Base-by-base conservation (phyloP, 2,888 invertebrate genomes). In the Lasioglossum villosulum region DNA sequence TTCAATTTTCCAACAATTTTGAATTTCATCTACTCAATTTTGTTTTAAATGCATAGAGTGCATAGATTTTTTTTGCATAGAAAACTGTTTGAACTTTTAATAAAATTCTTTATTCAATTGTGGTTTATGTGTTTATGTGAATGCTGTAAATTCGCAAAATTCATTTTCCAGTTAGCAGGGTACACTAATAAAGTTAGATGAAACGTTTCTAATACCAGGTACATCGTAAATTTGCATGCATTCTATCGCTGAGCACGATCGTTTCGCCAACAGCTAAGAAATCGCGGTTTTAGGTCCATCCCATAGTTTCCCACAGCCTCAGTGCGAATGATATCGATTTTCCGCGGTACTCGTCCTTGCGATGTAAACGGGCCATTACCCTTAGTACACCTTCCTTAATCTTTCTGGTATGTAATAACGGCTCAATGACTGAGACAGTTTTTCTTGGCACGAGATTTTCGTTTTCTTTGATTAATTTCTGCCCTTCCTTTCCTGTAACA, bases 301-400 rank as follows among this genome's bases (percentile, higher is more conserved):
- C 85, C 81, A 77, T 72, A 79, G 63, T 80, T 89, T 88, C 82
- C 80, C 87, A 86, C 71, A 72, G 85, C 75, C 66, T 75, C 82
- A 76, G 83, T 82, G 80, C 79, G 84, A 89, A 84, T 82, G 89
- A 80, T 89, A 89, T 89, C 89, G 89, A 89, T 88, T 88, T 88
- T 82, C 88, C 48, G 42, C 68, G 42, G 39, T 1, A 42, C 82
- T 78, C 63, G 76, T 80, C 77, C 82, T 82, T 75, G 77, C 82
- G 56, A 78, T 83, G 83, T 86, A 89, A 89, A 87, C 89, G 87
- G 80, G 74, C 84, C 81, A 86, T 89, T 89, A 89, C 79, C 86
- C 84, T 77, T 72, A 39, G 71, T 80, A 87, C 79, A 73, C 82
- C 84, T 82, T 75, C 72, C 84, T 84, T 82, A 83, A 83, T 74